These are phyloP conservation scores for Eurytoma adleriae DNA, from an alignment of 2,888 invertebrate species.

Conservation along the genomic window DNA sequence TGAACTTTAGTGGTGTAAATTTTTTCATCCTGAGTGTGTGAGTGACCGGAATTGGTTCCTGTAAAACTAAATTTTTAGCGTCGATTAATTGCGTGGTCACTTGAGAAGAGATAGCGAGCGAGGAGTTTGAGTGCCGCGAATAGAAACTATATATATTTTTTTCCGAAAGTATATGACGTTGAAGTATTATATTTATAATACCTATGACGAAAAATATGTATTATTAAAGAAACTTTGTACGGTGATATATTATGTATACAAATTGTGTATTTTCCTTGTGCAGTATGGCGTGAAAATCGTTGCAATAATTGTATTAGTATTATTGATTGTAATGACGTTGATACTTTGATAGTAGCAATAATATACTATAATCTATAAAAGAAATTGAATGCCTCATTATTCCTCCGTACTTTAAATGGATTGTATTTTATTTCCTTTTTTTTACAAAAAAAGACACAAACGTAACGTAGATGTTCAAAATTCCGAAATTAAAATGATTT, in stretches of 20 bases:
- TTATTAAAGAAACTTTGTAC: conserved; percentile 36
- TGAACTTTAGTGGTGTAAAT: conserved; percentile 3
- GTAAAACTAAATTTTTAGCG: background rate
- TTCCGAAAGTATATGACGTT: conserved; percentile 19
- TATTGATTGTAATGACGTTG: conserved; percentile 37
- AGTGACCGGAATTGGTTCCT: conserved; percentile 22
- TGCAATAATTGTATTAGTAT: conserved; percentile 41
- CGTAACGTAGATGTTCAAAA: too few species aligned
- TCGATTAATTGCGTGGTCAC: background rate
- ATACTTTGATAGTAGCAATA: conserved; percentile 37
- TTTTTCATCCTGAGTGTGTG: conserved; percentile 12
- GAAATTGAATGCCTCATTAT: background rate
- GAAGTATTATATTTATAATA: conserved; percentile 31
- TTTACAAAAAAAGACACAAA: too few species aligned
- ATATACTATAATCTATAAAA: conserved; percentile 36
- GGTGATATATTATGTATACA: conserved; percentile 12
- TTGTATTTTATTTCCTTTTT: background rate
- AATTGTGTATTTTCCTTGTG: conserved; percentile 27
- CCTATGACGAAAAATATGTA: conserved; percentile 30
- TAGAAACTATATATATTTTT: background rate
- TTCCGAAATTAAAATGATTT: too few species aligned
- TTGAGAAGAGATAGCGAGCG: background rate
- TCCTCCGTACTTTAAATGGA: background rate
- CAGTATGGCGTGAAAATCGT: conserved; percentile 21
- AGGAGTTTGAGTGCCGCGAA: background rate